These are phyloP conservation scores for Drosophila siamana DNA, from an alignment of 2,888 invertebrate genomes.

Conservation along the genomic window DNA sequence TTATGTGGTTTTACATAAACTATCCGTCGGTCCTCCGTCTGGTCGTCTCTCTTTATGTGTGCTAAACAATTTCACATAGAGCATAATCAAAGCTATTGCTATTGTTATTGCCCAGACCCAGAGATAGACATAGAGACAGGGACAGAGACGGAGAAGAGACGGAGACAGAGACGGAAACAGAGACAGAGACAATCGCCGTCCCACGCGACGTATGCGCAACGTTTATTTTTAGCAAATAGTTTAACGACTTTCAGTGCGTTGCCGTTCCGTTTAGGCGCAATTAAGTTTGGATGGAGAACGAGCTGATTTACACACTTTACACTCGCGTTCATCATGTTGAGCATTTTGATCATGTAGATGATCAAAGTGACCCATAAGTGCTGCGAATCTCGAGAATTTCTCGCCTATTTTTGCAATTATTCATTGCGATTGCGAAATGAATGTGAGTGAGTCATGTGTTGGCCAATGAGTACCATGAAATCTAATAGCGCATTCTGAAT, in stretches of 20 bases:
- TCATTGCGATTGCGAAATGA: conserved; percentile 3
- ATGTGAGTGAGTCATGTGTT: conserved; percentile 13
- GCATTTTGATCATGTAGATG: background rate
- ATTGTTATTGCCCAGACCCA: conserved; percentile 5
- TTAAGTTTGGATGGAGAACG: conserved; percentile 54
- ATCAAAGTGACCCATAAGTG: conserved; percentile 20
- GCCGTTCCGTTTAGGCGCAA: conserved; percentile 53
- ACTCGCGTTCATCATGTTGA: conserved; percentile 9
- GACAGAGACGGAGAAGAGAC: background rate
- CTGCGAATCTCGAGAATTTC: conserved; percentile 1
- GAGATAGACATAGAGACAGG: background rate
- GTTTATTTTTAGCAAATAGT: conserved; percentile 78
- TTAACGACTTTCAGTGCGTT: conserved; percentile 52
- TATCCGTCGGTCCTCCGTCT: conserved; percentile 5
- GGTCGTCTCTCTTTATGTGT: conserved; percentile 5
- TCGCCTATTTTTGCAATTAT: background rate
- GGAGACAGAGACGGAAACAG: background rate
- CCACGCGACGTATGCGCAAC: conserved; percentile 73
- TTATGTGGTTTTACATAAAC: conserved; percentile 58
- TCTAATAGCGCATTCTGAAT: conserved; percentile 10
- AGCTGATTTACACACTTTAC: conserved; percentile 11
- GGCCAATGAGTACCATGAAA: conserved; percentile 15
- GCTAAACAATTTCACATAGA: conserved; percentile 52
- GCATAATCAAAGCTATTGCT: conserved; percentile 68
- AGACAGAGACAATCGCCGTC: background rate